Evolutionary conservation across 2,888 invertebrate genomes (phyloP), one percentile per base, ranked within the genome.

Genomic region (Lithophane socia): DNA sequence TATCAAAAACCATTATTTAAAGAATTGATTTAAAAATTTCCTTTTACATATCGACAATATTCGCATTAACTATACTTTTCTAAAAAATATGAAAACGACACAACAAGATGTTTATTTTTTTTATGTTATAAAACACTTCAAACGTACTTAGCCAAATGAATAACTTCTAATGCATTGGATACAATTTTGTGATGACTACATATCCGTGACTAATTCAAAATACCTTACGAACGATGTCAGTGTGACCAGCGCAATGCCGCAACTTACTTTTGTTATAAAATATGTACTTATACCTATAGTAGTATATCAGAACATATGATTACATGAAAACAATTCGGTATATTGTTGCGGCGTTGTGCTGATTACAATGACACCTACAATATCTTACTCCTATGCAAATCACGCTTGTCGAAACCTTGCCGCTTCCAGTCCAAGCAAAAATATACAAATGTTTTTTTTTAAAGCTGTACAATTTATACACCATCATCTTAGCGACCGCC

Each of bases 61-160:
- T 93, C 91, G 92, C 93, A 94, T 94, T 95, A 91, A 82, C 91
- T 94, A 93, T 92, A 93, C 88, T 93, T 92, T 93, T 90, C 93
- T 95, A 96, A 95, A 95, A 95, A 95, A 95, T 95, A 95, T 95
- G 94, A 94, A 94, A 95, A 96, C 95, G 96, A 95, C 94, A 95
- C 95, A 95, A 96, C 95, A 95, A 94, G 94, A 94, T 94, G 93
- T 93, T 94, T 92, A 93, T 93, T 92, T 89, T 86, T 81, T 88
- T 83, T 90, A 91, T 93, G 91, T 93, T 93, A 93, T 90, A 93
- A 92, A 95, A 93, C 92, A 93, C 91, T 94, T 93, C 92, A 93
- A 94, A 92, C 91, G 87, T 93, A 92, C 94, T 93, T 94, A 94
- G 93, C 93, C 93, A 94, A 95, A 94, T 90, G 91, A 93, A 92